Evolutionary conservation across 2,113 vertebrate genomes (phyloP), one percentile per base, ranked within the genome.

Genomic region (Zapus hudsonius): DNA sequence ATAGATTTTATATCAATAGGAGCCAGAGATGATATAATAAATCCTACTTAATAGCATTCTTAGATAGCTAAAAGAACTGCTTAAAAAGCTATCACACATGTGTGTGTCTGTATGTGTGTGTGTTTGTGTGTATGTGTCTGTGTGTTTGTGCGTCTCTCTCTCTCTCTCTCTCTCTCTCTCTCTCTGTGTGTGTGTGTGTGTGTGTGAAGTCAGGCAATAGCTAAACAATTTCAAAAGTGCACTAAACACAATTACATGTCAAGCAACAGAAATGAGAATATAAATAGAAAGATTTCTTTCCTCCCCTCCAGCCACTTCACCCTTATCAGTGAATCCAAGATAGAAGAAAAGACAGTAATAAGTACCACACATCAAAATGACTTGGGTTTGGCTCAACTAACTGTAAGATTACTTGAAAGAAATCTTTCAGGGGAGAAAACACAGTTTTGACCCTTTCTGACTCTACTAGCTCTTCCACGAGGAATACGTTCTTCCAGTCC

Each of bases 381-480:
- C 42, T 23, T 36, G 25, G 13, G 5, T 47, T 52, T 82, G 55
- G 12, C n/a, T 88, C 63, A 57, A 29, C 38, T 61, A 57, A 76
- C 3, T 59, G 20, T 44, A 83, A 84, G 2, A 69, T 69, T 59
- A 78, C 55, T 72, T 13, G 38, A 44, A 74, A 85, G 6, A 80
- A 29, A 55, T 67, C 67, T 73, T 55, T 42, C 9, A n/a, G 44
- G 90, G 33, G 7, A 44, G 13, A 91, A 63, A 40, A 63, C 15
- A 84, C 70, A 64, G 67, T 89, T 66, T 73, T 70, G 61, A 87
- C 52, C 27, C 36, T 64, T 27, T 88, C 79, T 81, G n/a, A 67
- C 1, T 17, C 92, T 63, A 72, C 23, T 47, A 69, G 57, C 22
- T 75, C 67, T 15, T 19, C 47, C 27, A 0, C 8, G 10, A 84